Conservation (phyloP, 2,888 invertebrate species). For the Cosmopolites sordidus region DNA sequence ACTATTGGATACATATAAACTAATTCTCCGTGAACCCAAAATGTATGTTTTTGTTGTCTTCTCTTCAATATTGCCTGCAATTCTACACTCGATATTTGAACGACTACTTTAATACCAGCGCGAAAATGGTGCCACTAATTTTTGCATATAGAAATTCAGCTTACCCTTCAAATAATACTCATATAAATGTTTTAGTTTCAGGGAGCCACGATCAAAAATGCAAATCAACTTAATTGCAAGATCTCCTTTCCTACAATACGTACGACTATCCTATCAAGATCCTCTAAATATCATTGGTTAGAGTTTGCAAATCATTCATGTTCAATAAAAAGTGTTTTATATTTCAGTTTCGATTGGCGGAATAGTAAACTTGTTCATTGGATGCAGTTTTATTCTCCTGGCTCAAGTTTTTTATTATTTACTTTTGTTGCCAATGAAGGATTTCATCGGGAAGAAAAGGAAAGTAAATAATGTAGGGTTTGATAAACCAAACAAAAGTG, state of each 20-base stretch:
- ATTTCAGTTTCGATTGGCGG: constrained; percentile 16
- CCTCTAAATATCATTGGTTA: constrained; percentile 15
- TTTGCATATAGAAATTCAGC: too few species aligned
- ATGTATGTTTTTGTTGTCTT: too few species aligned
- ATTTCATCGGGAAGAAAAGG: background rate
- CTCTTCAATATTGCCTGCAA: too few species aligned
- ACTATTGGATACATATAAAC: too few species aligned
- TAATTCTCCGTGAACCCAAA: too few species aligned
- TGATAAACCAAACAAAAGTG: too few species aligned
- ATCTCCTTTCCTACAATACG: constrained; percentile 11
- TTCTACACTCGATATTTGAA: too few species aligned
- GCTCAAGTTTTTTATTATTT: constrained; percentile 15
- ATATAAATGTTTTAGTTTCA: constrained; percentile 12
- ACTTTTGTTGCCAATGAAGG: background rate
- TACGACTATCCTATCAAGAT: constrained; percentile 2
- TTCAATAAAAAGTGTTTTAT: background rate
- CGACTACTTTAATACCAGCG: too few species aligned
- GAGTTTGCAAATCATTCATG: background rate
- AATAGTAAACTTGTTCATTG: constrained; percentile 14
- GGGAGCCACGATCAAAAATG: background rate
- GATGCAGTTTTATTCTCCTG: constrained; percentile 15
- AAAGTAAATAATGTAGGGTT: too few species aligned
- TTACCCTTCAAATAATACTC: too few species aligned
- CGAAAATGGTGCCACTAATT: too few species aligned
- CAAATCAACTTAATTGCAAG: constrained; percentile 11